Conservation (phyloP, 2,888 invertebrate species). For the Sphaeridia pumilis region DNA sequence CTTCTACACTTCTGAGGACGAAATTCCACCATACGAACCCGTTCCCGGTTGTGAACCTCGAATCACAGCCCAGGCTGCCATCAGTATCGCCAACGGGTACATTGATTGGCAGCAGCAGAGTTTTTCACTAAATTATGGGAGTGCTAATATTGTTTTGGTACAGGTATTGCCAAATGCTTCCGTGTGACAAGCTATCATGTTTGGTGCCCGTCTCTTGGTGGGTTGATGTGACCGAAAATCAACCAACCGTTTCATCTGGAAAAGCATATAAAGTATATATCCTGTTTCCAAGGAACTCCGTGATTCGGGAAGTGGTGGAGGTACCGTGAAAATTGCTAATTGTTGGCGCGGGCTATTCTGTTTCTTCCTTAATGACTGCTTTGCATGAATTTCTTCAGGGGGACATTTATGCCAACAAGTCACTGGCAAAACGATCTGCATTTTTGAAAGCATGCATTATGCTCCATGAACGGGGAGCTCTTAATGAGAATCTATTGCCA, state of each 20-base stretch:
- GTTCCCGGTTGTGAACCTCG: constrained; percentile 39
- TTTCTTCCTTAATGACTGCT: neutral
- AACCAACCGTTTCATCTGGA: too few relatives aligned
- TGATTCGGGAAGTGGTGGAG: constrained; percentile 54
- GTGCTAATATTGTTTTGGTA: too few relatives aligned
- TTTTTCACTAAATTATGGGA: too few relatives aligned
- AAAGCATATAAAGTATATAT: constrained; percentile 47
- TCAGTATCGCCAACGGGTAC: constrained; percentile 54
- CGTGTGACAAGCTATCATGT: constrained; percentile 64
- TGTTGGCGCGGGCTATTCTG: neutral
- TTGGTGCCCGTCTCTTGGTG: constrained; percentile 49
- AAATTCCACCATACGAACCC: constrained; percentile 30
- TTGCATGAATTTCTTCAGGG: constrained; percentile 47
- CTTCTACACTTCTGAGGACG: constrained; percentile 43
- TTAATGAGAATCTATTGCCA: constrained; percentile 61
- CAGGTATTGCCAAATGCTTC: constrained; percentile 64
- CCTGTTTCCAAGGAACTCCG: constrained; percentile 64
- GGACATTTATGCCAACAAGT: constrained; percentile 45
- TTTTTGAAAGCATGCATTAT: constrained; percentile 62
- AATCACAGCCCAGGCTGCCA: constrained; percentile 50
- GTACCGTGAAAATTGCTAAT: constrained; percentile 50
- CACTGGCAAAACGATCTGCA: constrained; percentile 65
- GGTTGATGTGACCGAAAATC: constrained; percentile 27
- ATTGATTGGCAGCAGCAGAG: too few relatives aligned
- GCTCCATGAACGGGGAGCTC: constrained; percentile 58